A percentile compares a stretch with the other conserved stretches of the same genome.
Evolutionary conservation across 2,888 invertebrate genomes (phyloP).

Genomic region (Polydrusus cervinus): DNA sequence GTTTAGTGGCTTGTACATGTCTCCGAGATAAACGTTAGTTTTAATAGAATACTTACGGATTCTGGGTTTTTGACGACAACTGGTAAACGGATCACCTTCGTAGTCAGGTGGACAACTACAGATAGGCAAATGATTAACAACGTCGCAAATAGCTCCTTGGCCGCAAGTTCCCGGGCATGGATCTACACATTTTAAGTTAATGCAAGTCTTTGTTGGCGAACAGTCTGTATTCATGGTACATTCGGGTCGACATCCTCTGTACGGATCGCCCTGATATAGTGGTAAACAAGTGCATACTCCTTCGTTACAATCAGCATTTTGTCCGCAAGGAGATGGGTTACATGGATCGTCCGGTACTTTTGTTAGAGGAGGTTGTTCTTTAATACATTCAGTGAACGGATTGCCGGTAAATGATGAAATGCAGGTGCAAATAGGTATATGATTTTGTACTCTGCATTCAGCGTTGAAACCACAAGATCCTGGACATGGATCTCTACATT

Average conservation of each 20-base stretch:
- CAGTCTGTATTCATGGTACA: slow-evolving; percentile 89
- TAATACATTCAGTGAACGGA: slow-evolving; percentile 77
- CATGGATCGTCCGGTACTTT: slow-evolving; percentile 76
- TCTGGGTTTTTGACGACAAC: slow-evolving; percentile 69
- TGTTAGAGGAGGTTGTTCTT: slow-evolving; percentile 65
- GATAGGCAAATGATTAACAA: slow-evolving; percentile 87
- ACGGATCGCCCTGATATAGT: slow-evolving; percentile 83
- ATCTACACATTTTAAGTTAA: slow-evolving; percentile 84
- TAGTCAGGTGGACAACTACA: slow-evolving; percentile 83
- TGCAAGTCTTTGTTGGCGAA: slow-evolving; percentile 82
- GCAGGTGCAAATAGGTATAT: slow-evolving; percentile 80
- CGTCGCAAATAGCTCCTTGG: slow-evolving; percentile 84
- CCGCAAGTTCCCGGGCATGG: slow-evolving; percentile 89
- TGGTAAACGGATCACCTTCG: slow-evolving; percentile 85
- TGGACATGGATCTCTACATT: slow-evolving; percentile 81
- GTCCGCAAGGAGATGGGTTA: slow-evolving; percentile 84
- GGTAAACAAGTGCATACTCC: slow-evolving; percentile 83
- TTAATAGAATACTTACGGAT: slow-evolving; percentile 56
- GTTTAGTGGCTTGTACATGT: too few species aligned
- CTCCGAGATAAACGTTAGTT: too few species aligned
- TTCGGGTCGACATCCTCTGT: slow-evolving; percentile 85
- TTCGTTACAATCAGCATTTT: slow-evolving; percentile 82
- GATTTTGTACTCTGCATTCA: slow-evolving; percentile 81
- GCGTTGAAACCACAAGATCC: slow-evolving; percentile 84
- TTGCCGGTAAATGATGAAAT: slow-evolving; percentile 78